Percentiles rank a stretch among this genome's conserved stretches.
Conservation (phyloP, 2,797 vertebrate species). For the Hybognathus amarus region DNA sequence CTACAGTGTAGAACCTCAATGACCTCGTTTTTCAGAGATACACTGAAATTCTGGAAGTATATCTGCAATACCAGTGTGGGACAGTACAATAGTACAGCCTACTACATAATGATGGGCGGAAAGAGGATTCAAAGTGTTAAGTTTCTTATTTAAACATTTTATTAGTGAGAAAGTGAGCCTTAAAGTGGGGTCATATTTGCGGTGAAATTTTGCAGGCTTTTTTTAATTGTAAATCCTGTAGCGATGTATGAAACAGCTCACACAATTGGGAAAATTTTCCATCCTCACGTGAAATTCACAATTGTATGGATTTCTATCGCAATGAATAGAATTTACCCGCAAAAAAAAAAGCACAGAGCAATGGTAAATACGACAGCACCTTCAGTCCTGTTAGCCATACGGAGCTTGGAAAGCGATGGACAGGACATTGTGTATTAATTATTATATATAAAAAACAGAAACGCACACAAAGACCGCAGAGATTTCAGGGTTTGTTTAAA, state of each 20-base stretch:
- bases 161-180: slow-evolving; percentile 22
- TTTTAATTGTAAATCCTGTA: background rate
- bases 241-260: background rate
- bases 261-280: background rate
- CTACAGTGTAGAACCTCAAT: background rate
- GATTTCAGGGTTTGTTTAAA: slow-evolving; percentile 23
- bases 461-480: slow-evolving; percentile 3
- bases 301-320: background rate
- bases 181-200: background rate
- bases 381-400: slow-evolving; percentile 32
- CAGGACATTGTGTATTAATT: background rate
- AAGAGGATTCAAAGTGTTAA: slow-evolving; percentile 8
- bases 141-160: slow-evolving; percentile 11
- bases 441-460: background rate
- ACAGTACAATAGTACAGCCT: slow-evolving; percentile 14
- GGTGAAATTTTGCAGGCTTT: background rate
- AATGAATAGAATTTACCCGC: background rate
- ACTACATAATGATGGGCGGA: background rate
- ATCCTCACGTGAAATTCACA: background rate
- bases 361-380: background rate
- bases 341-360: background rate
- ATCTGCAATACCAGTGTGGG: slow-evolving; percentile 4
- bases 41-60: slow-evolving; percentile 1
- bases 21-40: slow-evolving; percentile 16
- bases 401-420: background rate